Percentiles rank a stretch among this genome's conserved stretches.
Conservation (phyloP, 2,113 vertebrate species). For the Pteruthius melanotis region DNA sequence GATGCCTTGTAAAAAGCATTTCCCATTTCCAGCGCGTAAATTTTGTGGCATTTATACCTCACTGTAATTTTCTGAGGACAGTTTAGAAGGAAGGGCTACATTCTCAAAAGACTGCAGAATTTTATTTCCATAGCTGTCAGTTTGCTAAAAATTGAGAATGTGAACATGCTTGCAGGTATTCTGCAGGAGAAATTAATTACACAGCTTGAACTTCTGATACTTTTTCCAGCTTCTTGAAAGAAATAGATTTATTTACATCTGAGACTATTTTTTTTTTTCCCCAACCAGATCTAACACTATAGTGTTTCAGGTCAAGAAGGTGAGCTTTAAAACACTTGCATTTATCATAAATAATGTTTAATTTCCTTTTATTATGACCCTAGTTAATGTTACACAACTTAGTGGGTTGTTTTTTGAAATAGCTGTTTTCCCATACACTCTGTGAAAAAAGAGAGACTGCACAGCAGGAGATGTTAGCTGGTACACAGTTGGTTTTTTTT, state of each 20-base stretch:
- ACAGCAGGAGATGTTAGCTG: background rate
- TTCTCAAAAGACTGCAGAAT: background rate
- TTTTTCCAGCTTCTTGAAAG: background rate
- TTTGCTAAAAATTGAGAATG: slow-evolving; percentile 20
- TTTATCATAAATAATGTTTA: background rate
- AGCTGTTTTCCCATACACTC: background rate
- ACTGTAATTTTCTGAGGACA: background rate
- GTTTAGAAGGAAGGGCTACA: background rate
- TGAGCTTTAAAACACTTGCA: background rate
- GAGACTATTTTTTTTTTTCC: background rate
- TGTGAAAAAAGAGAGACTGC: background rate
- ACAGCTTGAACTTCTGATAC: background rate
- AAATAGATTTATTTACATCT: background rate
- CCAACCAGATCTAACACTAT: background rate
- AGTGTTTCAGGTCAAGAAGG: background rate
- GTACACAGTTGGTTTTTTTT: background rate
- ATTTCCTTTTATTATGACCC: background rate
- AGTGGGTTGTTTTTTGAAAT: background rate
- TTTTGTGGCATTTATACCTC: background rate
- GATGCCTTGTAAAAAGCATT: background rate
- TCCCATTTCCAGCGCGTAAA: background rate
- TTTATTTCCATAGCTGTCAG: slow-evolving; percentile 32
- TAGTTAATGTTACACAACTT: background rate
- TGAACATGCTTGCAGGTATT: slow-evolving; percentile 8
- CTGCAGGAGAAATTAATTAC: slow-evolving; percentile 36